phyloP scores from a whole-genome alignment of 2,888 invertebrate genomes.

The Epinotia brunnichana region DNA sequence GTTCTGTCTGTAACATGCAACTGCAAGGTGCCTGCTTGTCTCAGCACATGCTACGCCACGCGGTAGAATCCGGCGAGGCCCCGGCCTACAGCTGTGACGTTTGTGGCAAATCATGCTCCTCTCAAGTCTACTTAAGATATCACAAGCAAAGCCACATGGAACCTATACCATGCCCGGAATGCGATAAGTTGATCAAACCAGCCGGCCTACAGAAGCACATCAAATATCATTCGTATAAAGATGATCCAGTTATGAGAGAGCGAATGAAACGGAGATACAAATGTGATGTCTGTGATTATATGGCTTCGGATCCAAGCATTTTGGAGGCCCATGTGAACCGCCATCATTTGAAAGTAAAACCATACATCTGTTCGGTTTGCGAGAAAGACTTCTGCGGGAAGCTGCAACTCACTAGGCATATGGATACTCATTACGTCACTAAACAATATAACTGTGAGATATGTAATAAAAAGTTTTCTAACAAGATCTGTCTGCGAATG shows the following conservation, averaged over 20 bases:
- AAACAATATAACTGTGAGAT: conserved; percentile 33
- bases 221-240: conserved; percentile 40
- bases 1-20: conserved; percentile 56
- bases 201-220: conserved; percentile 54
- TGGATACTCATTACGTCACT: conserved; percentile 33
- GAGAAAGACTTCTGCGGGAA: conserved; percentile 52
- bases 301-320: conserved; percentile 45
- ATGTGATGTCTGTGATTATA: conserved; percentile 53
- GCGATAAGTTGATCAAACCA: conserved; percentile 52
- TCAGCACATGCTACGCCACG: conserved; percentile 56
- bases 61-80: conserved; percentile 38
- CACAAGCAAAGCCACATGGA: conserved; percentile 55
- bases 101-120: conserved; percentile 56
- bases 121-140: conserved; percentile 50
- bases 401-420: conserved; percentile 35
- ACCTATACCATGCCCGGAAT: conserved; percentile 53
- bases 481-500: conserved; percentile 53
- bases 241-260: conserved; percentile 35
- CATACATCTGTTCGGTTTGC: conserved; percentile 55
- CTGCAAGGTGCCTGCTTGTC: conserved; percentile 55
- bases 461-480: conserved; percentile 39
- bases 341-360: conserved; percentile 58
- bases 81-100: conserved; percentile 54
- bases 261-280: conserved; percentile 41
- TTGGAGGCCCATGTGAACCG: conserved; percentile 58